phyloP scores from a whole-genome alignment of 2,888 invertebrate species.

The Rotaria magnacalcarata region DNA sequence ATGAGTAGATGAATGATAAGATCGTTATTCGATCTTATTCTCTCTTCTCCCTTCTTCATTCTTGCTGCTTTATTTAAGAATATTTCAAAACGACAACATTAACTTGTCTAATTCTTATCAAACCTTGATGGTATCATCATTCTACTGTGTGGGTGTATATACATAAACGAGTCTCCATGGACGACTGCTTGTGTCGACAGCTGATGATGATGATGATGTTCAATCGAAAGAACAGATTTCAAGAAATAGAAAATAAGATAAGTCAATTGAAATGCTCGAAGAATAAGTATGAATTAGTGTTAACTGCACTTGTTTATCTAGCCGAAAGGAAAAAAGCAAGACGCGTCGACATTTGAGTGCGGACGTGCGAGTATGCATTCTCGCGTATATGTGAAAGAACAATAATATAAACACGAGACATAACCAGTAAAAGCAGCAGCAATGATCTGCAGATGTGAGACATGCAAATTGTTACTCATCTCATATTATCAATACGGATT shows the following conservation, averaged over 20 bases:
- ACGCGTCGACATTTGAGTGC: neutral
- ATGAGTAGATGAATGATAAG: slow-evolving; percentile 6
- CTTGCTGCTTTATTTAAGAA: neutral
- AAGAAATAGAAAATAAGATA: neutral
- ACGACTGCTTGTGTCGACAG: neutral
- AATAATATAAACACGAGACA: slow-evolving; percentile 26
- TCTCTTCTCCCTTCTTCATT: neutral
- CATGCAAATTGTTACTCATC: slow-evolving; percentile 37
- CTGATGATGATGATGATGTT: slow-evolving; percentile 20
- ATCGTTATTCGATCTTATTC: neutral
- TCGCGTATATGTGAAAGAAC: neutral
- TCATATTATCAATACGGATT: neutral
- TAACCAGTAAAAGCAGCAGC: slow-evolving; percentile 27
- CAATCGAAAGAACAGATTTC: slow-evolving; percentile 15
- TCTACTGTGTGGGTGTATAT: neutral
- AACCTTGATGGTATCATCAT: slow-evolving; percentile 1
- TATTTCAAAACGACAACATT: slow-evolving; percentile 11
- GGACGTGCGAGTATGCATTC: neutral
- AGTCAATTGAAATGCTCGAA: neutral
- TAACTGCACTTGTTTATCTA: slow-evolving; percentile 26
- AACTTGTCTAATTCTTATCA: slow-evolving; percentile 9
- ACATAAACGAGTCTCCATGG: slow-evolving; percentile 18
- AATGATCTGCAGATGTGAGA: slow-evolving; percentile 35
- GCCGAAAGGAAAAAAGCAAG: slow-evolving; percentile 14
- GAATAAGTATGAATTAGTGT: neutral